These are phyloP conservation scores for Caenorhabditis latens DNA, from an alignment of 1,140 invertebrate genomes.

Conservation along the genomic window DNA sequence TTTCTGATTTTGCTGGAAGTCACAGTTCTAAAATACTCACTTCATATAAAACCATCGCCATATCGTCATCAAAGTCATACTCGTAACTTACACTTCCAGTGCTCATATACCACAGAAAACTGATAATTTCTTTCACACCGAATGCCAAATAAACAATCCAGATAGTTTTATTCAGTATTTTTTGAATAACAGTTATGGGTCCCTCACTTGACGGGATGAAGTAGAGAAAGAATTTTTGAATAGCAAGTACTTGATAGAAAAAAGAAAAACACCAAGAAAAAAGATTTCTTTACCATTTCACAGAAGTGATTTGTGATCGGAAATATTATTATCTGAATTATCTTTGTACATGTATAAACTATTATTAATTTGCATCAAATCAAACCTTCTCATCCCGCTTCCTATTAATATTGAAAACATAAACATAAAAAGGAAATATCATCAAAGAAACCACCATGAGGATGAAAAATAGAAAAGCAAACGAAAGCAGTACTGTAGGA, in stretches of 20 bases:
- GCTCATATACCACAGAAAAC: neutral
- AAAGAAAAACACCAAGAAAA: neutral
- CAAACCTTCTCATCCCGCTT: neutral
- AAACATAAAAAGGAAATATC: neutral
- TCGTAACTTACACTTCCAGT: neutral
- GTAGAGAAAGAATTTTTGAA: neutral
- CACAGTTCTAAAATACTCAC: neutral
- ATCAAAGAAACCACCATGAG: neutral
- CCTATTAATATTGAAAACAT: neutral
- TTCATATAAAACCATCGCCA: neutral
- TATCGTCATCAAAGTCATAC: neutral
- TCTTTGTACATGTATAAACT: too few species aligned
- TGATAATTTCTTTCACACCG: neutral
- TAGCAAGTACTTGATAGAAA: neutral
- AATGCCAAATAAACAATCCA: neutral
- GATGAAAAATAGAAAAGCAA: neutral
- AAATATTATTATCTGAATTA: neutral
- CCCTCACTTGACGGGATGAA: neutral
- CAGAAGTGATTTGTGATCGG: constrained; percentile 3
- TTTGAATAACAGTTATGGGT: neutral
- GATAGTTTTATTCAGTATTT: neutral
- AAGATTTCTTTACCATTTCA: constrained; percentile 10
- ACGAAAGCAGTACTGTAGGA: neutral
- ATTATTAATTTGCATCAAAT: too few species aligned
- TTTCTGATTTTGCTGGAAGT: neutral